Evolutionary conservation across 2,888 invertebrate species (phyloP).

Genomic region (Tenthredo distinguenda): DNA sequence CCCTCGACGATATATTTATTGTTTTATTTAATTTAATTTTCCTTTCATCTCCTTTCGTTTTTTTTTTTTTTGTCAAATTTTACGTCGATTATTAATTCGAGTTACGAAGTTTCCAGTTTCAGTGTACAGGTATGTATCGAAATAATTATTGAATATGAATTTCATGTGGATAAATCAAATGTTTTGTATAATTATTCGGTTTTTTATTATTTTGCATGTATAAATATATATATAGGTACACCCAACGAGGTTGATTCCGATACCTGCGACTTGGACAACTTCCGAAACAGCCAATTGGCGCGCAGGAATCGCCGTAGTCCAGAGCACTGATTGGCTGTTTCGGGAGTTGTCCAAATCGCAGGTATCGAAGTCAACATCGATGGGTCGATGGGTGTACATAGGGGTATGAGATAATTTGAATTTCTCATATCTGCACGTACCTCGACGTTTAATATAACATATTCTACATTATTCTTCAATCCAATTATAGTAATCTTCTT

Average conservation of each 20-base stretch:
- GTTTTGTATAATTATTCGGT: not conserved
- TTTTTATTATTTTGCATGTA: too few relatives aligned
- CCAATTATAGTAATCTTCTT: constrained; percentile 2
- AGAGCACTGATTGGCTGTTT: too few relatives aligned
- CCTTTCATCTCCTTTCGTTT: too few relatives aligned
- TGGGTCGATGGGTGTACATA: too few relatives aligned
- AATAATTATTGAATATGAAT: not conserved
- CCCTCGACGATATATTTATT: not conserved
- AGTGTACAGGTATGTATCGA: not conserved
- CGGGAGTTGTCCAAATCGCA: too few relatives aligned
- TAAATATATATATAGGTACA: too few relatives aligned
- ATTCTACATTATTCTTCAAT: not conserved
- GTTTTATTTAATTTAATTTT: not conserved
- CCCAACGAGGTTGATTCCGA: too few relatives aligned
- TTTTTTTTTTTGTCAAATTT: not conserved
- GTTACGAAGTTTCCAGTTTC: not conserved
- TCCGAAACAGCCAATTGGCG: too few relatives aligned
- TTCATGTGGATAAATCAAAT: not conserved
- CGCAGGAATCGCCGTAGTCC: too few relatives aligned
- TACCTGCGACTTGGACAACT: too few relatives aligned
- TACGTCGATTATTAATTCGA: not conserved
- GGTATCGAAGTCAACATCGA: too few relatives aligned
- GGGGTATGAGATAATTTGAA: not conserved
- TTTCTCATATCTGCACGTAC: not conserved
- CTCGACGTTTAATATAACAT: not conserved